phyloP scores from a whole-genome alignment of 2,888 invertebrate species.

The Plagodis pulveraria region DNA sequence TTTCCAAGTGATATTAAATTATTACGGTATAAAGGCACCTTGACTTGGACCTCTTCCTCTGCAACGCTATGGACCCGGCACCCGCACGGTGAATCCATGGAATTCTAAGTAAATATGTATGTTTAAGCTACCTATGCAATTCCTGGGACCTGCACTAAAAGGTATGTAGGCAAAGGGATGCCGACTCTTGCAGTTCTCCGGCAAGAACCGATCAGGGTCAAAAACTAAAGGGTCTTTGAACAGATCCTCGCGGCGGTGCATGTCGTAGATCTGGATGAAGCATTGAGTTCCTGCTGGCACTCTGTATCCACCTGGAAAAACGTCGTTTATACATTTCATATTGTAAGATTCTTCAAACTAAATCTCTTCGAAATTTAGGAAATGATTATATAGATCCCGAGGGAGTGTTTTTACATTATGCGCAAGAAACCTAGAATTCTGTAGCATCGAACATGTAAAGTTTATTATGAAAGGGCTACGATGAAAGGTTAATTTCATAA shows the following conservation, averaged over 20 bases:
- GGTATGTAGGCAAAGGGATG: conserved; percentile 88
- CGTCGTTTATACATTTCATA: too few species aligned
- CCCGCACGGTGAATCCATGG: too few species aligned
- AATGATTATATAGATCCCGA: too few species aligned
- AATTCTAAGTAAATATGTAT: not conserved
- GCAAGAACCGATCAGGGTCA: conserved; percentile 89
- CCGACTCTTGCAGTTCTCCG: conserved; percentile 79
- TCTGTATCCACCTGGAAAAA: conserved; percentile 64
- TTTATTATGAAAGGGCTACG: too few species aligned
- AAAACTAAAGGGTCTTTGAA: conserved; percentile 88
- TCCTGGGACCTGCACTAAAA: conserved; percentile 88
- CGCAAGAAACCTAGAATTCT: too few species aligned
- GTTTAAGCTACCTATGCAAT: conserved; percentile 85
- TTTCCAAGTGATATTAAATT: too few species aligned
- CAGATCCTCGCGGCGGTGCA: conserved; percentile 86
- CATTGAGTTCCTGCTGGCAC: conserved; percentile 81
- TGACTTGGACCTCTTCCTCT: too few species aligned
- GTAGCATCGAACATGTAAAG: too few species aligned
- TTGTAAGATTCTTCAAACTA: not conserved
- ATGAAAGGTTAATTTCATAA: too few species aligned
- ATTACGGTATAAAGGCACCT: too few species aligned
- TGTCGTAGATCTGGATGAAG: conserved; percentile 85
- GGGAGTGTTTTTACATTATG: too few species aligned
- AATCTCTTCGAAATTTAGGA: not conserved
- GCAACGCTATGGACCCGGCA: too few species aligned